phyloP scores from a whole-genome alignment of 1,140 invertebrate genomes.

The Aphis craccivora region DNA sequence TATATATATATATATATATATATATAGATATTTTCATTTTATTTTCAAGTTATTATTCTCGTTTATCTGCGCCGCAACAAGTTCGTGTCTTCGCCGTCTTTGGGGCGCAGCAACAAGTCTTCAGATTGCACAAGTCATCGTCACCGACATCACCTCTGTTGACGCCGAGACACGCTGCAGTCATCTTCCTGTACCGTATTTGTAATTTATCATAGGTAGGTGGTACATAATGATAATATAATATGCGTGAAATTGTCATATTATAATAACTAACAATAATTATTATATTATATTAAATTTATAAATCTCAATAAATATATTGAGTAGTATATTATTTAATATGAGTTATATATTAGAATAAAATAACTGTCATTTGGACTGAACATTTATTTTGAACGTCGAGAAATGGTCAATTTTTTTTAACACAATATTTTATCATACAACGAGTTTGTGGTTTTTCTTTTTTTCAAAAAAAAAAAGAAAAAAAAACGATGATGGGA shows the following conservation, averaged over 20 bases:
- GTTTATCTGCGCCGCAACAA: conserved; percentile 52
- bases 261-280: neutral
- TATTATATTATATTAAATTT: neutral
- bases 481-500: neutral
- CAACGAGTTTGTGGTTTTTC: neutral
- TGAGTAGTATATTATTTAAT: too few relatives aligned
- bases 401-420: too few relatives aligned
- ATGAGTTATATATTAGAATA: neutral
- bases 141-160: neutral
- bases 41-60: conserved; percentile 19
- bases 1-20: neutral
- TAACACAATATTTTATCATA: neutral
- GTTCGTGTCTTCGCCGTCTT: conserved; percentile 49
- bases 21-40: neutral
- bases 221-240: conserved; percentile 3
- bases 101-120: conserved; percentile 49
- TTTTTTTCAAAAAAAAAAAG: neutral
- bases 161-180: neutral
- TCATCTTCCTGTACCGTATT: neutral
- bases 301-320: too few relatives aligned
- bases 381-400: neutral
- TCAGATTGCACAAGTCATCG: conserved; percentile 12
- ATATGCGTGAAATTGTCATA: neutral
- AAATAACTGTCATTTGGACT: neutral
- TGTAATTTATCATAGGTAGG: neutral